phyloP scores from a whole-genome alignment of 2,797 vertebrate genomes.

The Crocidura indochinensis region DNA sequence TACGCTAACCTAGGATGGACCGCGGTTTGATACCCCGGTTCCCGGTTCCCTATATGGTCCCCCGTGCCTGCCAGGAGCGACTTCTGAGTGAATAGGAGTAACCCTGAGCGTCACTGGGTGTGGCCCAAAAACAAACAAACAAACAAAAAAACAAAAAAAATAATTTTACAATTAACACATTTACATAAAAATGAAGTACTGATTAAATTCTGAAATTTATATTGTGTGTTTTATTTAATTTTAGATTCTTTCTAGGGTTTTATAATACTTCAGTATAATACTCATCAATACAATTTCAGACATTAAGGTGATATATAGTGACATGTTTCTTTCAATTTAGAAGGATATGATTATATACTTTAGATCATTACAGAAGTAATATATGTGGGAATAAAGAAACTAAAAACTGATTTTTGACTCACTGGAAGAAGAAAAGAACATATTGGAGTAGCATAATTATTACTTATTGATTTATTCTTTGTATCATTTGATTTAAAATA shows the following conservation, averaged over 20 bases:
- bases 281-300: constrained; percentile 57
- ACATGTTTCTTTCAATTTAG: constrained; percentile 16
- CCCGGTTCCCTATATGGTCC: too few relatives aligned
- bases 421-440: background rate
- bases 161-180: background rate
- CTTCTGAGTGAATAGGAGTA: too few relatives aligned
- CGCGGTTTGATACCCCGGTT: too few relatives aligned
- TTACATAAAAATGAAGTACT: background rate
- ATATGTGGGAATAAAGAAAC: background rate
- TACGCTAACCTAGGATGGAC: too few relatives aligned
- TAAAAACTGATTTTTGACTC: background rate
- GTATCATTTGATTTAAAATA: constrained; percentile 3
- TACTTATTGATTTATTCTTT: constrained; percentile 9
- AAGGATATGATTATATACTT: background rate
- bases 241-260: constrained; percentile 57
- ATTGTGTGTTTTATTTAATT: constrained; percentile 77
- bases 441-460: background rate
- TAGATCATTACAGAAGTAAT: constrained; percentile 50
- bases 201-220: constrained; percentile 63
- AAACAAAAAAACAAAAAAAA: too few relatives aligned
- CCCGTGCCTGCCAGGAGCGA: too few relatives aligned
- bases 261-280: constrained; percentile 67
- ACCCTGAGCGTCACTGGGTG: too few relatives aligned
- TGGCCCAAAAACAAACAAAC: too few relatives aligned
- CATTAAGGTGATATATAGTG: constrained; percentile 37